Evolutionary conservation across 2,113 vertebrate species (phyloP), one percentile per base, ranked within the genome.

Genomic region (Pyrgilauda ruficollis): DNA sequence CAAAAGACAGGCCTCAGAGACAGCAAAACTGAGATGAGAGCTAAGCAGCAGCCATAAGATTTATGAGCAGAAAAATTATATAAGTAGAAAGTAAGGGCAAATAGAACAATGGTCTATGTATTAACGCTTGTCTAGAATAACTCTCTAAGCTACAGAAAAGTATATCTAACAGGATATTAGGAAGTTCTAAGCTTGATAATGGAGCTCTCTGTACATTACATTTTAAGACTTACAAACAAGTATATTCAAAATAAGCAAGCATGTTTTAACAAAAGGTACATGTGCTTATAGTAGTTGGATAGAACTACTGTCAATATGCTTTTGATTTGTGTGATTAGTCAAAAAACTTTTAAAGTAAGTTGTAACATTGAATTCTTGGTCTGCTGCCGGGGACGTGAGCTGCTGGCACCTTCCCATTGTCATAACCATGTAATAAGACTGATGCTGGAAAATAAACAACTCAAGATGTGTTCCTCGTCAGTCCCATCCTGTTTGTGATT

Each of bases 401-500:
- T 58, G 33, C 56, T 58, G 33, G 9, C 22, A 35, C 33, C 55
- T 56, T 13, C 20, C 55, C 13, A 56, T 15, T 58, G 22, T 35
- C 33, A 58, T 58, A 58, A 35, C 15, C 21, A 23, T 24, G 22
- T 15, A 58, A 23, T 35, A 21, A 58, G 9, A 35, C 33, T 58
- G 33, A 58, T n/a, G 55, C 55, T 58, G 56, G 56, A 58, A 58
- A 58, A 15, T 35, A n/a, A 58, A 15, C 33, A 35, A 33, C 55
- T 58, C 10, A 22, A 58, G 33, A 35, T 2, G 1, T 33, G 6
- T 23, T 35, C 56, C 33, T 10, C 33, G 35, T 33, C 22, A 58
- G 56, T 58, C 33, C 33, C 2, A 1, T 35, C 21, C 14, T 2
- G 6, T n/a, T n/a, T 0, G 1, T 35, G 33, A 58, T 35, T 35